Percentiles rank a stretch among this genome's conserved stretches.
phyloP scores from a whole-genome alignment of 2,888 invertebrate species.

The Orthosia incerta region DNA sequence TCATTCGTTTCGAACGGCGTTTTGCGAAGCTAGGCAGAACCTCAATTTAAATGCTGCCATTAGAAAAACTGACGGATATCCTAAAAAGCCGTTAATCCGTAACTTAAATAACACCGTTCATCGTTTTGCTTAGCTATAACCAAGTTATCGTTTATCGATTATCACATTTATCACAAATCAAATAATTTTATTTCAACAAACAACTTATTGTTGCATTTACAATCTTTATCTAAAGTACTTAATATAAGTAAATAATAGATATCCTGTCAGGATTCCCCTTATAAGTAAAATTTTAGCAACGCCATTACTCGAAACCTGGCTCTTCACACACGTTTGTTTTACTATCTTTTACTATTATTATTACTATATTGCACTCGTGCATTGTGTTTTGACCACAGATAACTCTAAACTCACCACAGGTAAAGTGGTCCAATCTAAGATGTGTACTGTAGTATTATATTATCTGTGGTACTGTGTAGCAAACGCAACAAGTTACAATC shows the following conservation, averaged over 20 bases:
- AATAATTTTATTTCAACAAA: slow-evolving; percentile 35
- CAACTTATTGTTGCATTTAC: slow-evolving; percentile 8
- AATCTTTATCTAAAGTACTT: not conserved
- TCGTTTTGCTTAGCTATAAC: not conserved
- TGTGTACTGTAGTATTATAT: no score
- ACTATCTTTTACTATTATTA: no score
- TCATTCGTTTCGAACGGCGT: not conserved
- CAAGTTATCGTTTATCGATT: slow-evolving; percentile 15
- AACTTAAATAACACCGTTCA: slow-evolving; percentile 7
- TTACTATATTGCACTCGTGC: not conserved
- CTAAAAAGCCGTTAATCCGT: not conserved
- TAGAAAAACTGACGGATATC: not conserved
- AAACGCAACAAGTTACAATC: not conserved
- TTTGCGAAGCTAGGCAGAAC: no score
- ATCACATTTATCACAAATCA: slow-evolving; percentile 27
- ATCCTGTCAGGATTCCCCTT: slow-evolving; percentile 3
- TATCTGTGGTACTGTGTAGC: not conserved
- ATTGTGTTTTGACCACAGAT: not conserved
- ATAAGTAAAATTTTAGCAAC: not conserved
- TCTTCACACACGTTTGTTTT: not conserved
- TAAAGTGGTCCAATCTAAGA: no score
- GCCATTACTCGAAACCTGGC: no score
- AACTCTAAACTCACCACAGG: not conserved
- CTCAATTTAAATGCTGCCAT: not conserved
- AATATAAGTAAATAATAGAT: not conserved